phyloP scores from a whole-genome alignment of 2,113 vertebrate genomes.

The Syrrhaptes paradoxus region DNA sequence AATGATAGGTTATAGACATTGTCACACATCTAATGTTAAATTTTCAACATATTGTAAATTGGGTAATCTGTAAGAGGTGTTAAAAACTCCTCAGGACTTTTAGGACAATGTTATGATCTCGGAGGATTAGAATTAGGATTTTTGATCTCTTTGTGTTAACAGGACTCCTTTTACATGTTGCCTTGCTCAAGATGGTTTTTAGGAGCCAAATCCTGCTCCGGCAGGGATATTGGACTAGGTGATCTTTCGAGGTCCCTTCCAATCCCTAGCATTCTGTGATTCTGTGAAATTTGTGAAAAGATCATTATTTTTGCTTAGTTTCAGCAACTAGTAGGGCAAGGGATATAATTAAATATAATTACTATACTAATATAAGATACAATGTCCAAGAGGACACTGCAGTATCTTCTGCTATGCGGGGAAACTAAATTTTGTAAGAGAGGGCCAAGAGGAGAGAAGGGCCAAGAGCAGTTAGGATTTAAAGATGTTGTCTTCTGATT shows the following conservation, averaged over 20 bases:
- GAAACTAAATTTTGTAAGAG: not conserved
- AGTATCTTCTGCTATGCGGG: not conserved
- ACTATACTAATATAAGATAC: not conserved
- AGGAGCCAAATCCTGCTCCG: not conserved
- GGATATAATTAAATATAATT: not conserved
- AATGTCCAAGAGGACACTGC: not conserved
- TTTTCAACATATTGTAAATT: rapidly evolving
- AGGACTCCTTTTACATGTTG: not conserved
- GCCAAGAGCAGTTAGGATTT: not conserved
- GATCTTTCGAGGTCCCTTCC: too few species aligned
- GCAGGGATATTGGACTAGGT: too few species aligned
- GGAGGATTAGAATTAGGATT: not conserved
- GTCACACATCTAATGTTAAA: not conserved
- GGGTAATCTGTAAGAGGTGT: not conserved
- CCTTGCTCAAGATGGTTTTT: not conserved
- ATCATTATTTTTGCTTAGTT: not conserved
- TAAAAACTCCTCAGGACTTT: not conserved
- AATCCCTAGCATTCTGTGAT: too few species aligned
- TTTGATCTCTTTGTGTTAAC: not conserved
- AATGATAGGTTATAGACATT: not conserved
- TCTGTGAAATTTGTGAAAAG: not conserved
- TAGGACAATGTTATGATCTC: not conserved
- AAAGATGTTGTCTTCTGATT: not conserved
- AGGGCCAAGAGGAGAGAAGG: not conserved
- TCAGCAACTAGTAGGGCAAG: not conserved